Conservation (phyloP, 2,113 vertebrate species). For the Tachysurus vachellii region DNA sequence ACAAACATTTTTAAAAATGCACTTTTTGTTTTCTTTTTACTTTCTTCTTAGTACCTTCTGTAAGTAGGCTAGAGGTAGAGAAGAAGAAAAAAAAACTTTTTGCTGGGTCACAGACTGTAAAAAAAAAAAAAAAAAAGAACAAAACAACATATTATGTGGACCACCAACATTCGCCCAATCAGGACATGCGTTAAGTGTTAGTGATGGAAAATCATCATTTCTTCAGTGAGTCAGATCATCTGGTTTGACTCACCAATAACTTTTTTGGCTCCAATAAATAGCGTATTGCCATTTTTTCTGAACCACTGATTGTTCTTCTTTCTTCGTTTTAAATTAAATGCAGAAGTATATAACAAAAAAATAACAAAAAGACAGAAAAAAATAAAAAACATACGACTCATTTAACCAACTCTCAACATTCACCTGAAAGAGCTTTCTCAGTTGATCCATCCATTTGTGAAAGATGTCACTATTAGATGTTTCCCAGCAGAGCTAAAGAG, state of each 20-base stretch:
- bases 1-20: not conserved
- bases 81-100: not conserved
- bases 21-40: not conserved
- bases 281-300: not conserved
- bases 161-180: not conserved
- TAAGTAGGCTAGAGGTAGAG: not conserved
- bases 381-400: not conserved
- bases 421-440: not conserved
- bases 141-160: not conserved
- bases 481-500: not conserved
- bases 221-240: not conserved
- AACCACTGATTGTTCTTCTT: not conserved
- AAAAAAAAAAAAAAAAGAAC: not conserved
- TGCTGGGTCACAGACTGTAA: not conserved
- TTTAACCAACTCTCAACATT: not conserved
- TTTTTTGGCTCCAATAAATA: not conserved
- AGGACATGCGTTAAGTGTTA: not conserved
- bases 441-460: not conserved
- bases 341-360: not conserved
- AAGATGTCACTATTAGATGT: not conserved
- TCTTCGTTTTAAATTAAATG: not conserved
- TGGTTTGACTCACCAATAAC: not conserved
- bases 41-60: not conserved
- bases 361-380: not conserved
- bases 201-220: not conserved